These are phyloP conservation scores for Archocentrus centrarchus DNA, from an alignment of 2,113 vertebrate genomes.

Conservation along the genomic window DNA sequence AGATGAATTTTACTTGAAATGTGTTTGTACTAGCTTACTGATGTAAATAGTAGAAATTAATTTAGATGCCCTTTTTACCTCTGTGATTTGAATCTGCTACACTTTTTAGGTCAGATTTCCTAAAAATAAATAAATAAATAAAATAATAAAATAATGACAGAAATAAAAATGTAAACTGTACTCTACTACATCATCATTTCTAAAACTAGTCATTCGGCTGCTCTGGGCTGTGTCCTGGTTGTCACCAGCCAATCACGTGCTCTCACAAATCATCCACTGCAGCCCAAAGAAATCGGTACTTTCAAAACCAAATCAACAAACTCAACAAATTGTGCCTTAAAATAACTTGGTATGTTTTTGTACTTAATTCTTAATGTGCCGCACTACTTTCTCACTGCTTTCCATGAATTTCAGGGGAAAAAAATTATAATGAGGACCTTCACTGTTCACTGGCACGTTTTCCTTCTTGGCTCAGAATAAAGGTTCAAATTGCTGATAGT, in stretches of 20 bases:
- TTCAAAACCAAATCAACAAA: not conserved
- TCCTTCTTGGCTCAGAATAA: not conserved
- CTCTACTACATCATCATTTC: not conserved
- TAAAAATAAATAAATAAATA: rapidly evolving
- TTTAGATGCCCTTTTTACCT: not conserved
- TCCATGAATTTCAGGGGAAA: rapidly evolving
- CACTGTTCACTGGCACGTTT: not conserved
- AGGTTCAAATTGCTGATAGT: not conserved
- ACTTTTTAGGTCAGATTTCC: not conserved
- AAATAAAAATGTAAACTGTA: not conserved
- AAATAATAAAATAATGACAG: not conserved
- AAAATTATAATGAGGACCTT: not conserved
- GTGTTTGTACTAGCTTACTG: not conserved
- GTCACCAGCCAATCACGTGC: not conserved
- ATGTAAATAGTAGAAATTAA: not conserved
- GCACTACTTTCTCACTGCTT: not conserved
- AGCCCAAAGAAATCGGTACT: not conserved
- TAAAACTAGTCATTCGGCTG: not conserved
- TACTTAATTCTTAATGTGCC: not conserved
- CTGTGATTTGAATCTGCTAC: not conserved
- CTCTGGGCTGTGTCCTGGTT: constrained; percentile 4
- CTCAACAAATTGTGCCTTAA: rapidly evolving
- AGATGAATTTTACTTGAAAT: not conserved
- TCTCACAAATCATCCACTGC: constrained; percentile 11
- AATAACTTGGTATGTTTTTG: not conserved